Evolutionary conservation across 2,113 vertebrate species (phyloP), one percentile per base, ranked within the genome.

Genomic region (Labrus mixtus): DNA sequence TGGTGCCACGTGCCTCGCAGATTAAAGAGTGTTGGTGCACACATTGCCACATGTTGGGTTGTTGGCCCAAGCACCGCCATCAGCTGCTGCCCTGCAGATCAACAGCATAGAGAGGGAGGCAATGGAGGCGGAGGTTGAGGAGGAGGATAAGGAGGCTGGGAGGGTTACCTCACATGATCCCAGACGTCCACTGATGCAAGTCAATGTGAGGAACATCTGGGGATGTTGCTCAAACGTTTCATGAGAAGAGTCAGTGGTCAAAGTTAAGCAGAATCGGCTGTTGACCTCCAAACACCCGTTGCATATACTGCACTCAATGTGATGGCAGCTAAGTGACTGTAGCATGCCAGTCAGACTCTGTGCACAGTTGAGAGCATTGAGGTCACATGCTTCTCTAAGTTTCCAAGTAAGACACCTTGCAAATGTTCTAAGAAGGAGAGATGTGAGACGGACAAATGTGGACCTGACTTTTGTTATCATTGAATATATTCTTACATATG

Each of bases 21-120:
- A 86, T 87, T 82, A 81, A 81, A 87, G 56, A 54, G 22, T n/a
- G 11, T 51, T 23, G 73, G 56, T 46, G 62, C 69, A 67, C 61
- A 66, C 69, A 66, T 58, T 62, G 54, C 76, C 73, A 79, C 85
- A 81, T 86, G 83, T 78, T 74, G 53, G 25, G 61, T 73, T 73
- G 61, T 62, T 72, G 68, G 69, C 70, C 73, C 62, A 61, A 41
- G 23, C 51, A 10, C 11, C 45, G 23, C 19, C 59, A 59, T 43
- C 25, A 41, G 64, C 7, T 12, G 3, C 37, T 58, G 73, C 33
- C 43, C 55, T 55, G 29, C 1, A 0, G 50, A 65, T 79, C 69
- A 65, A 23, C 43, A 46, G 66, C 50, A 56, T 39, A 71, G 43
- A 9, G 48, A n/a, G 19, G 25, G 2, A 19, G 29, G 20, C 16